phyloP scores from a whole-genome alignment of 2,888 invertebrate species.

The Cryptocephalus moraei region DNA sequence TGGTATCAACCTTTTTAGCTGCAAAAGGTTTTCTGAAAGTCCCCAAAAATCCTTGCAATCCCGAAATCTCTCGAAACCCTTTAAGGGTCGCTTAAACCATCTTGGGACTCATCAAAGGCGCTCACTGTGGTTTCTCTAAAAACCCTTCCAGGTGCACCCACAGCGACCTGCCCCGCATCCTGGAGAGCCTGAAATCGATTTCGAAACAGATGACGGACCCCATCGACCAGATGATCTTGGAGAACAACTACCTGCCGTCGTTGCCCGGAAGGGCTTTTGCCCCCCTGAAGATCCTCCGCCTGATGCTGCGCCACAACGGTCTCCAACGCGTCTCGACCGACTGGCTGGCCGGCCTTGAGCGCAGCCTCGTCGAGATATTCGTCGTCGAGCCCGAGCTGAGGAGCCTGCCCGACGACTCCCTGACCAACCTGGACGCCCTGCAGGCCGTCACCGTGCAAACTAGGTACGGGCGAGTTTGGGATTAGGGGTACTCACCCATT shows the following conservation, averaged over 20 bases:
- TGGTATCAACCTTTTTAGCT: too few relatives aligned
- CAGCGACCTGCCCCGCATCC: constrained; percentile 69
- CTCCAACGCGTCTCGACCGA: constrained; percentile 70
- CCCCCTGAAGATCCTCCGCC: constrained; percentile 60
- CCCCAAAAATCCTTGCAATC: too few relatives aligned
- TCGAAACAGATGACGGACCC: constrained; percentile 56
- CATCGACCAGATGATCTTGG: constrained; percentile 77
- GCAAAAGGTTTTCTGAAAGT: too few relatives aligned
- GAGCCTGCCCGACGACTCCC: constrained; percentile 67
- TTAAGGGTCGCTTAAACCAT: neutral
- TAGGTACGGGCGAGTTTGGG: constrained; percentile 34
- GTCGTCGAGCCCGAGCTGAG: constrained; percentile 75
- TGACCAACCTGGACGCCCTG: constrained; percentile 61
- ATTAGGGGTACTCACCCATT: too few relatives aligned
- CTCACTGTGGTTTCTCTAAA: neutral
- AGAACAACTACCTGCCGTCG: constrained; percentile 77
- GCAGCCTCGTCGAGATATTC: constrained; percentile 68
- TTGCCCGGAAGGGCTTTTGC: constrained; percentile 75
- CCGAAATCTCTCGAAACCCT: neutral
- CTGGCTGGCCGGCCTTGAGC: constrained; percentile 71
- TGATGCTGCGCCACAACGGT: constrained; percentile 77
- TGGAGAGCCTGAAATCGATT: constrained; percentile 62
- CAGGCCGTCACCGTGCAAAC: constrained; percentile 79
- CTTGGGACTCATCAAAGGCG: neutral
- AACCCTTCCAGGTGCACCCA: constrained; percentile 81